These are phyloP conservation scores for Grantiella picta DNA, from an alignment of 2,113 vertebrate genomes.

Conservation along the genomic window DNA sequence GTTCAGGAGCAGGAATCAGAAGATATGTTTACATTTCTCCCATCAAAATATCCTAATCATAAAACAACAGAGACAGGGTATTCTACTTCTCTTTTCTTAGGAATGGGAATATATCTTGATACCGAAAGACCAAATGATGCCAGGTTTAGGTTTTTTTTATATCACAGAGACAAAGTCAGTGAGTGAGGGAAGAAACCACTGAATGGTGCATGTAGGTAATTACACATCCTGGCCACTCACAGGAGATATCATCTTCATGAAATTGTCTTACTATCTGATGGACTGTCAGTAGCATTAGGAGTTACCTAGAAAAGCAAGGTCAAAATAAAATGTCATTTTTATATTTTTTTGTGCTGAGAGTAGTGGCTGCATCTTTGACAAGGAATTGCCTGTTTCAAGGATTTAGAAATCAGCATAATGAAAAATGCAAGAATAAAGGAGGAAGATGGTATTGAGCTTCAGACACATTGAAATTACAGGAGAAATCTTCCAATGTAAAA, in stretches of 20 bases:
- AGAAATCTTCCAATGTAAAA: background rate
- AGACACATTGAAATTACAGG: background rate
- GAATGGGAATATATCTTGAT: background rate
- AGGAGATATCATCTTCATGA: background rate
- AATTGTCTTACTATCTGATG: background rate
- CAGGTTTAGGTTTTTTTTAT: background rate
- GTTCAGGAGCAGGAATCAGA: background rate
- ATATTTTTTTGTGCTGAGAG: background rate
- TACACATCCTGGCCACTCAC: background rate
- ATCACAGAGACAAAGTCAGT: background rate
- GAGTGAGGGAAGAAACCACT: background rate
- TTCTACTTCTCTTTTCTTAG: background rate
- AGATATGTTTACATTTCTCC: background rate
- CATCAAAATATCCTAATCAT: background rate
- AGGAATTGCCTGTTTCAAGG: background rate
- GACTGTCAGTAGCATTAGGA: background rate
- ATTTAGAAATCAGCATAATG: background rate
- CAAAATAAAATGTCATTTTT: background rate
- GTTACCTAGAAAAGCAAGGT: background rate
- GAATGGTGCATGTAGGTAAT: background rate
- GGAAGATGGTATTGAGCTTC: background rate
- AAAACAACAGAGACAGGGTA: background rate
- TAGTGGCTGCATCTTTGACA: background rate
- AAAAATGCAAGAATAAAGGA: background rate
- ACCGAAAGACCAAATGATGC: background rate